Base-by-base conservation (phyloP, 1,140 invertebrate genomes). In the Aplysia californica region DNA sequence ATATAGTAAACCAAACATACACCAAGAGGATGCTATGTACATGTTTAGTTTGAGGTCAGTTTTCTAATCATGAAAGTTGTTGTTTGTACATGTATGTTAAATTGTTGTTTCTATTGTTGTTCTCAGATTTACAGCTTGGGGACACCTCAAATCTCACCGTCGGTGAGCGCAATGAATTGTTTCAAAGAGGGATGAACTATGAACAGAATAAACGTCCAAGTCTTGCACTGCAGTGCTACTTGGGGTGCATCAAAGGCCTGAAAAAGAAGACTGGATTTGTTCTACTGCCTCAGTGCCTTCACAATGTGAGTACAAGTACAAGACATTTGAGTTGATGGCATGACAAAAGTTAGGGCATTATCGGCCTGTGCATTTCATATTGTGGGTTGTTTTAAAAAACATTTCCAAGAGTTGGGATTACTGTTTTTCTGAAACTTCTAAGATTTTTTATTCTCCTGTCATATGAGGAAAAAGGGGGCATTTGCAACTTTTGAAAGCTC, bases 241-340 rank as follows among this genome's bases (percentile, higher is more conserved):
- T 87, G 29, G 80, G 69, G 26, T 86, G 87, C 79, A 59, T 88
- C 31, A 77, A 77, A 23, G 82, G 84, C 33, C 73, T 88, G 2
- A 78, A 83, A 68, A 64, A 77, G 36, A 76, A 84, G 59, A 79
- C 82, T 4, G 75, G 74, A 31, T 88, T 88, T 76, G 73, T 82
- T 3, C 74, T 85, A 18, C 73, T 88, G 31, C 87, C 87, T 36
- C 83, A 87, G 69, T 88, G 87, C 64, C 78, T 88, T 10, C 79
- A 82, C 78, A 85, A 83, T 83, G 87, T 86, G 75, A 84, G 85
- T 80, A 39, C 15, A 50, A 50, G n/a, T 50, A n/a, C 15, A 50
- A 50, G 44, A 50, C 18, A 6, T 6, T 61, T 61, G 6, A 61
- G 10, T 23, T 61, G 58, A 61, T 61, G 44, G 10, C 58, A 61